A percentile compares a stretch with the other conserved stretches of the same genome.
These are phyloP conservation scores for Vanessa tameamea DNA, from an alignment of 1,140 invertebrate genomes.

Conservation along the genomic window DNA sequence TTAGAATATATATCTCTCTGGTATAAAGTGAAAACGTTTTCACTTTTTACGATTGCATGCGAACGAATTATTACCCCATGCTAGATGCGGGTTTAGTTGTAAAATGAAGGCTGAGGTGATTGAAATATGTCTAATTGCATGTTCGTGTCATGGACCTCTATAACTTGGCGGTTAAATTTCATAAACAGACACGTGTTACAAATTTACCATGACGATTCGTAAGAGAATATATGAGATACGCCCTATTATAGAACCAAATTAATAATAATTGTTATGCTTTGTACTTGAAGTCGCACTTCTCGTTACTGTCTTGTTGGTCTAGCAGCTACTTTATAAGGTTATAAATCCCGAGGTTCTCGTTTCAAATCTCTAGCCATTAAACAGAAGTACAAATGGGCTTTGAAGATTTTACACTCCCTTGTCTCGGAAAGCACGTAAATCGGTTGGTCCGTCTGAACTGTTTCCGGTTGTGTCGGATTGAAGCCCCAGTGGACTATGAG, in stretches of 20 bases:
- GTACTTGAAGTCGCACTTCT: no score
- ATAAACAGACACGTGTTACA: constrained; percentile 1
- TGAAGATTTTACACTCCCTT: no score
- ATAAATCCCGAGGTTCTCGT: no score
- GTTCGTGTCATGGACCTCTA: constrained; percentile 10
- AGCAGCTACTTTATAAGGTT: no score
- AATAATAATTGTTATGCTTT: no score
- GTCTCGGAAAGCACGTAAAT: no score
- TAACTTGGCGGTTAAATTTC: constrained; percentile 4
- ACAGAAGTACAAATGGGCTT: no score
- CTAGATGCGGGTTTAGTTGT: constrained; percentile 32
- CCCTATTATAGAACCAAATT: not conserved
- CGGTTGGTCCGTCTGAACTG: no score
- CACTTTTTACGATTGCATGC: constrained; percentile 41
- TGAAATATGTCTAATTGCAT: constrained; percentile 28
- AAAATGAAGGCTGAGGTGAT: constrained; percentile 33
- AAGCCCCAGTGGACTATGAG: no score
- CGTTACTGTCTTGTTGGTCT: no score
- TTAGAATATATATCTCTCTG: constrained; percentile 12
- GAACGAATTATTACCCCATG: constrained; percentile 24
- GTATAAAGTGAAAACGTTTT: constrained; percentile 34
- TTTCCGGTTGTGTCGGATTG: no score
- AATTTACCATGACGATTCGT: not conserved
- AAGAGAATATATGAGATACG: not conserved
- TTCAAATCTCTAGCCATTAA: no score